phyloP scores from a whole-genome alignment of 2,888 invertebrate species.

The Clistopyga incitator region DNA sequence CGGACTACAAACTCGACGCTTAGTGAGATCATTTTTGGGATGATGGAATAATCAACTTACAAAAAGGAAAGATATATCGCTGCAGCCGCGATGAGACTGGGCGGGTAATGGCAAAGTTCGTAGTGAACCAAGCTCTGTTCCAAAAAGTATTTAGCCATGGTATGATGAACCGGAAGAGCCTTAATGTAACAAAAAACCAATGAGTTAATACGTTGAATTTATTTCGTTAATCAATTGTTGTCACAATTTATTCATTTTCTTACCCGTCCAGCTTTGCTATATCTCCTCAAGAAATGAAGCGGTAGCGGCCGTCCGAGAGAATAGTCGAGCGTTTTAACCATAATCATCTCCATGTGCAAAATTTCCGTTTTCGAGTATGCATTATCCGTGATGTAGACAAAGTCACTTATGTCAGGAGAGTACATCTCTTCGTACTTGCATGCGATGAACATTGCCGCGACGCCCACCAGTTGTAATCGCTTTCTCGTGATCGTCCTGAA shows the following conservation, averaged over 20 bases:
- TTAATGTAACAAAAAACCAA: conserved; percentile 21
- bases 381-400: conserved; percentile 95
- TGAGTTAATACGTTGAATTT: conserved; percentile 2
- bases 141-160: conserved; percentile 95
- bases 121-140: conserved; percentile 94
- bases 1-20: background rate
- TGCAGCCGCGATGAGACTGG: conserved; percentile 94
- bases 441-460: conserved; percentile 95
- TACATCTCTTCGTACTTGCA: conserved; percentile 98
- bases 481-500: conserved; percentile 88
- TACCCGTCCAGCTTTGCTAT: conserved; percentile 86
- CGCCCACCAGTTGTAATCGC: conserved; percentile 94
- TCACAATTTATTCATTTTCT: conserved; percentile 46
- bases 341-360: conserved; percentile 92
- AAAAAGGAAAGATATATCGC: conserved; percentile 91
- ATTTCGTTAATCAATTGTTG: conserved; percentile 53
- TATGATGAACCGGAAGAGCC: conserved; percentile 90
- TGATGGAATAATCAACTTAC: conserved; percentile 77
- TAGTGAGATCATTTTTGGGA: background rate
- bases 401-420: conserved; percentile 94
- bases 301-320: conserved; percentile 94
- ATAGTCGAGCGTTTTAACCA: conserved; percentile 91
- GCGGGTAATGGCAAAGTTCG: conserved; percentile 90
- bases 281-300: conserved; percentile 95
- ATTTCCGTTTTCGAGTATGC: conserved; percentile 93